A percentile compares a stretch with the other conserved stretches of the same genome.
Evolutionary conservation across 2,113 vertebrate genomes (phyloP).

Genomic region (Tricholaema leucomelas): DNA sequence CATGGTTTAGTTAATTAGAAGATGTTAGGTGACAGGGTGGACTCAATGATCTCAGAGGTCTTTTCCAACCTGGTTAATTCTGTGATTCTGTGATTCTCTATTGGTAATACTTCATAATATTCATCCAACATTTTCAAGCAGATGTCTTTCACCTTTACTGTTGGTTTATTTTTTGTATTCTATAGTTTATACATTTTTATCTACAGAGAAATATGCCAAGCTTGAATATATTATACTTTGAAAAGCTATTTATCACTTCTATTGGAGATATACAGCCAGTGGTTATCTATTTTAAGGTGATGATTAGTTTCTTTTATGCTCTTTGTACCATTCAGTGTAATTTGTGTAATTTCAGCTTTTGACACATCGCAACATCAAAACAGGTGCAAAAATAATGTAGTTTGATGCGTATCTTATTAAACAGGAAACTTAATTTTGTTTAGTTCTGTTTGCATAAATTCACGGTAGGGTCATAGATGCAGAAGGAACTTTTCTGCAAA

Average conservation of each 20-base stretch:
- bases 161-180: background rate
- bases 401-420: background rate
- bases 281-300: background rate
- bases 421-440: background rate
- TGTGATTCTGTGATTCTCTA: no score
- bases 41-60: no score
- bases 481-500: background rate
- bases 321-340: background rate
- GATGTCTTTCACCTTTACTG: background rate
- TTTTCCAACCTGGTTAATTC: no score
- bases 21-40: no score
- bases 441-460: background rate
- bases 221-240: background rate
- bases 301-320: background rate
- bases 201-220: background rate
- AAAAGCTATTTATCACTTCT: background rate
- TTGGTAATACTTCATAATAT: background rate
- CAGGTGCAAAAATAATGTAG: background rate
- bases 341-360: background rate
- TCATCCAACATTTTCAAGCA: background rate
- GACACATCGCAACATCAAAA: background rate
- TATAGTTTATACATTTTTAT: background rate
- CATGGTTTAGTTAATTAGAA: no score
- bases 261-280: background rate
- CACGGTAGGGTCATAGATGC: background rate